Conservation (phyloP, 2,888 invertebrate species). For the Notocelia uddmanniana region DNA sequence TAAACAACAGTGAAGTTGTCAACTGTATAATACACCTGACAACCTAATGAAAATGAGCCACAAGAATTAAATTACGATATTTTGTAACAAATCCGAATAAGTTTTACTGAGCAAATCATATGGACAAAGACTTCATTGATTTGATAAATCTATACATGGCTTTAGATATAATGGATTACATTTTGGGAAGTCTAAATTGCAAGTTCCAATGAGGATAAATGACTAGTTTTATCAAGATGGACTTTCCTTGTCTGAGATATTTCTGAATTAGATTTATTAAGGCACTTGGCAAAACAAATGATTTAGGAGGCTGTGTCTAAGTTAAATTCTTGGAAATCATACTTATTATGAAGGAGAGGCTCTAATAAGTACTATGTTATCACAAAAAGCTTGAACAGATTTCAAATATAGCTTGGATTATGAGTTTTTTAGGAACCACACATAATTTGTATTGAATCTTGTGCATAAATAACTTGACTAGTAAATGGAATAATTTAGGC, state of each 20-base stretch:
- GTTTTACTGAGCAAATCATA: not conserved
- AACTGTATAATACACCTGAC: no score
- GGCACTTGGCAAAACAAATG: conserved; percentile 46
- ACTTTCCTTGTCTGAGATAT: not conserved
- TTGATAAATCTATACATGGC: not conserved
- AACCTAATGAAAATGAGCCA: no score
- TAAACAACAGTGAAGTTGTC: no score
- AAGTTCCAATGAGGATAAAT: not conserved
- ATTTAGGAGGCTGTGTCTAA: conserved; percentile 48
- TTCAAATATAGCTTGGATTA: not conserved
- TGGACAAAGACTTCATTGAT: not conserved
- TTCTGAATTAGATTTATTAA: not conserved
- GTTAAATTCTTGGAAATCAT: not conserved
- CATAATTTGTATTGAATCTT: not conserved
- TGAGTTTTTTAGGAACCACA: not conserved
- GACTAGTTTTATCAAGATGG: not conserved
- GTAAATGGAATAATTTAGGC: not conserved
- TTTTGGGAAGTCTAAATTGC: not conserved
- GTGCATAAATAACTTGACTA: not conserved
- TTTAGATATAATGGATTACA: not conserved
- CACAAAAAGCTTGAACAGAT: not conserved
- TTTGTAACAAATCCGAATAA: not conserved
- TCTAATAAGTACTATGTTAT: no score
- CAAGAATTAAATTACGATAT: not conserved
- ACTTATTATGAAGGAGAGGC: no score